Conservation (phyloP, 2,888 invertebrate species). For the Patella ulyssiponensis region DNA sequence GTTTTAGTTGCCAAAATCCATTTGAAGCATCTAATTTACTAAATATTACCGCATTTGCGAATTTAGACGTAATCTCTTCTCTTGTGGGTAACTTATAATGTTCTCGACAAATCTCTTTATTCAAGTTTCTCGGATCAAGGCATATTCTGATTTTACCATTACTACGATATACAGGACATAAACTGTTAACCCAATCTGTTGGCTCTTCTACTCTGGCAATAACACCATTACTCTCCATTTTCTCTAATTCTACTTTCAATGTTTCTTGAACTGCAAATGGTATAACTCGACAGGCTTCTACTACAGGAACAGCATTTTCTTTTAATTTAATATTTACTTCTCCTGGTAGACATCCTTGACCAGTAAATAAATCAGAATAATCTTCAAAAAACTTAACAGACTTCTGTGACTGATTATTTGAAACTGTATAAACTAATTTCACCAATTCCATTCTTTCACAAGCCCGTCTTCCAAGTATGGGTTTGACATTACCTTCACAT, state of each 20-base stretch:
- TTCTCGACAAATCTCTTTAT: conserved; percentile 37
- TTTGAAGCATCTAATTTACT: conserved; percentile 38
- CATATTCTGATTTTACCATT: conserved; percentile 44
- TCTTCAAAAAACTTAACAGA: conserved; percentile 13
- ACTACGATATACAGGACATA: conserved; percentile 39
- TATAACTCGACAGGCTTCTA: conserved; percentile 39
- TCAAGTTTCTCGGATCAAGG: conserved; percentile 45
- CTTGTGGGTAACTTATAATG: conserved; percentile 42
- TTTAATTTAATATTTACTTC: conserved; percentile 33
- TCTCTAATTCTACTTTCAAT: conserved; percentile 37
- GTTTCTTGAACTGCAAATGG: conserved; percentile 36
- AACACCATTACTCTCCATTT: conserved; percentile 33
- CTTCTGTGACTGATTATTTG: conserved; percentile 13
- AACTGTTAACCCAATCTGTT: conserved; percentile 45
- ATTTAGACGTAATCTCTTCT: conserved; percentile 41
- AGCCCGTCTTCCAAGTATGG: conserved; percentile 17
- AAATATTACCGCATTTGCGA: conserved; percentile 35
- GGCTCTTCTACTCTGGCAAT: conserved; percentile 43
- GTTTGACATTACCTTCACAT: not conserved
- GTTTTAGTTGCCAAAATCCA: conserved; percentile 42
- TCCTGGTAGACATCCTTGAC: conserved; percentile 42
- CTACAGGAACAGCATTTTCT: conserved; percentile 35
- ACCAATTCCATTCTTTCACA: conserved; percentile 25
- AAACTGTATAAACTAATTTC: conserved; percentile 16
- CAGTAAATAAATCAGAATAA: conserved; percentile 31